Conservation (phyloP, 1,140 invertebrate genomes). For the Leptinotarsa defecta region DNA sequence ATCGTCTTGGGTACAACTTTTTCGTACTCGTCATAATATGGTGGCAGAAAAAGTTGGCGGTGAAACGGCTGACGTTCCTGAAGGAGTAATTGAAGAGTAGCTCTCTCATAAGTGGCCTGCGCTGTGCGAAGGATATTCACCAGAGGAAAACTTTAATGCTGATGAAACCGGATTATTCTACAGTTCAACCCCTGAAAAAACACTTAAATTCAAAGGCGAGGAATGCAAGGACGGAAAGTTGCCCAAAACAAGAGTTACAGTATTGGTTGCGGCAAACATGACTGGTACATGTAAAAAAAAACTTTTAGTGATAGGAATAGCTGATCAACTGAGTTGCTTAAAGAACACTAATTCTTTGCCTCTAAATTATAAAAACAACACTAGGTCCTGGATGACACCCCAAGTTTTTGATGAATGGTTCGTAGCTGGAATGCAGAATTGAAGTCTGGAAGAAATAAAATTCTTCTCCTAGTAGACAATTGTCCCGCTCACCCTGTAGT, state of each 20-base stretch:
- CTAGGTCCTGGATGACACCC: background rate
- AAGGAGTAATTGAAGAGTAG: background rate
- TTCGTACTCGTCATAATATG: too few species aligned
- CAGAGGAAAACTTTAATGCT: too few species aligned
- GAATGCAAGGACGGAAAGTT: background rate
- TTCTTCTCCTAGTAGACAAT: background rate
- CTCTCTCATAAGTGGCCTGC: too few species aligned
- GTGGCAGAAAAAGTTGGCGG: background rate
- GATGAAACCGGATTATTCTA: too few species aligned
- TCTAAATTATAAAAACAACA: background rate
- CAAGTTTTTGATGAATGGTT: too few species aligned
- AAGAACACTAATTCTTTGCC: background rate
- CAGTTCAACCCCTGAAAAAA: background rate
- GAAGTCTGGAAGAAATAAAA: background rate
- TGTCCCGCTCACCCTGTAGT: background rate
- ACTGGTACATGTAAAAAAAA: background rate
- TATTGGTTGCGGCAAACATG: background rate
- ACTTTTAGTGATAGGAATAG: background rate
- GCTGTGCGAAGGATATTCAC: too few species aligned
- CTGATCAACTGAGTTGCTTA: background rate
- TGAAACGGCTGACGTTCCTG: background rate
- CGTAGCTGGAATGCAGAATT: background rate
- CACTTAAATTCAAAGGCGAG: background rate
- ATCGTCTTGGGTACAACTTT: too few species aligned
- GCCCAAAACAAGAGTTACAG: background rate